Conservation (phyloP, 2,888 invertebrate genomes). For the Hirtodrosophila histrioides region DNA sequence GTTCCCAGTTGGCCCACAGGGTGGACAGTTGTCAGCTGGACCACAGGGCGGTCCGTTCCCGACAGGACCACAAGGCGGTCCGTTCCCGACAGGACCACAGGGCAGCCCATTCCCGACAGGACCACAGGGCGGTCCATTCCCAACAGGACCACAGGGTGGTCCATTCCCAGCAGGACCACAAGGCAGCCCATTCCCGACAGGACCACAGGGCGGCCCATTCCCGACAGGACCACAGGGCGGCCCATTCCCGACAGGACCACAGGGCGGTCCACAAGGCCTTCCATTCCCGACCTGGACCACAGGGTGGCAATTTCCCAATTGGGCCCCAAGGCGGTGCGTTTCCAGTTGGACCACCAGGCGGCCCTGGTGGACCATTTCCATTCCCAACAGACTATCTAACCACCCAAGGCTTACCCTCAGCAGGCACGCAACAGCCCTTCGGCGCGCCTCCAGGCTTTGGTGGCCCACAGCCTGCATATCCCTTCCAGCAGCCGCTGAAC, state of each 20-base stretch:
- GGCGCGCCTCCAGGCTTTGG: constrained; percentile 47
- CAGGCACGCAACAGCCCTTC: constrained; percentile 37
- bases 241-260: constrained; percentile 13
- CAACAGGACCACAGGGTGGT: constrained; percentile 13
- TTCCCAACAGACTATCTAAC: constrained; percentile 54
- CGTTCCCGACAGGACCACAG: constrained; percentile 17
- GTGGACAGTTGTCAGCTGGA: constrained; percentile 13
- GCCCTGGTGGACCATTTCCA: constrained; percentile 7
- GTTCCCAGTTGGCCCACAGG: constrained; percentile 21
- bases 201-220: constrained; percentile 19
- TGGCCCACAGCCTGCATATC: constrained; percentile 28
- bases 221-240: constrained; percentile 7
- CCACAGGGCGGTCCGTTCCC: constrained; percentile 12
- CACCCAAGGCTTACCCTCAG: constrained; percentile 51
- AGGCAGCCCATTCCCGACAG: constrained; percentile 5
- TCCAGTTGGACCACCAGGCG: neutral
- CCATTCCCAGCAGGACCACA: constrained; percentile 16
- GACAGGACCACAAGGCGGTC: neutral
- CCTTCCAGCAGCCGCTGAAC: constrained; percentile 48
- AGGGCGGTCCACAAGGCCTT: neutral
- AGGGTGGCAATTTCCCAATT: constrained; percentile 8
- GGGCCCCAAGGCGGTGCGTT: constrained; percentile 30
- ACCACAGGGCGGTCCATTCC: constrained; percentile 10
- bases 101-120: constrained; percentile 14
- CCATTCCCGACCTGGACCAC: constrained; percentile 20